Base-by-base conservation (phyloP, 2,888 invertebrate genomes). In the Argynnis bischoffii region DNA sequence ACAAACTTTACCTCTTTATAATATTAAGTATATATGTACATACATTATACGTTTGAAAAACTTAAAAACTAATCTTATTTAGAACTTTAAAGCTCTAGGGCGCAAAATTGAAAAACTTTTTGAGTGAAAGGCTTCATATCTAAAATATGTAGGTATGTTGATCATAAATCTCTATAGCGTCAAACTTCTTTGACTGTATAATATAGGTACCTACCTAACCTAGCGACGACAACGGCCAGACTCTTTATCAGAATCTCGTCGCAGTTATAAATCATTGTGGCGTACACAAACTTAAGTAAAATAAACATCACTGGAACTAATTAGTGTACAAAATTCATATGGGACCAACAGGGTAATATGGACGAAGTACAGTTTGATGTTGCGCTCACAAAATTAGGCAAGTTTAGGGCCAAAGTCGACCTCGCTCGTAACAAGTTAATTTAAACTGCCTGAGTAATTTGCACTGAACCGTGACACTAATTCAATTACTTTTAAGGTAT, bases 251-350 rank as follows among this genome's bases (percentile, higher is more conserved):
- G 51, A 15, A 50, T 41, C 84, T 82, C 80, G 79, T 76, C 81
- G 77, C 79, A 73, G 79, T 76, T 82, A 88, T 90, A 89, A 89
- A 90, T 89, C 89, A 89, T 87, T 81, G 82, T 82, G 81, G 84
- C 84, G 78, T 81, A 81, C 81, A 81, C 81, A 85, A 89, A 90
- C 87, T 88, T 83, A 83, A 84, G 85, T 85, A 88, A 90, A 91
- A 90, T 90, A 90, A 90, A 90, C 90, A 90, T 86, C 80, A 84
- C 81, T 79, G 80, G 86, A 91, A 90, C 89, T 90, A 90, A 90
- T 91, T 90, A 90, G 90, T 85, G 88, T 86, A 87, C 88, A 88
- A 89, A 90, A 90, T 89, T 90, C 91, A 89, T 88, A 86, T 88
- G 91, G 91, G 90, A 89, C 90, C 87, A 82, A 85, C 88, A 82